A percentile compares a stretch with the other conserved stretches of the same genome.
phyloP scores from a whole-genome alignment of 2,113 vertebrate species.

The Onychostoma macrolepis region DNA sequence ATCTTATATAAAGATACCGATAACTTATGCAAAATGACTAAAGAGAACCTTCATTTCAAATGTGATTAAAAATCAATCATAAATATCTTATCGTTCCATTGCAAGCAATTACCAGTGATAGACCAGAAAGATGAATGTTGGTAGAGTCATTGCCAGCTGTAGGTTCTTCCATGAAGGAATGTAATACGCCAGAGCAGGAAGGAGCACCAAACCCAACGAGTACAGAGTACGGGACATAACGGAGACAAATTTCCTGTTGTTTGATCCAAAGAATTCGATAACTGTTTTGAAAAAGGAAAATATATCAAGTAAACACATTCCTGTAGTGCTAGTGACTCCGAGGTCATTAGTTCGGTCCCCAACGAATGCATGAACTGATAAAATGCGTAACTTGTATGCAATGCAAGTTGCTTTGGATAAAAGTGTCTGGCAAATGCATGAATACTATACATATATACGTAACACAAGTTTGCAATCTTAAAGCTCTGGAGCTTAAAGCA shows the following conservation, averaged over 20 bases:
- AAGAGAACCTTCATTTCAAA: background rate
- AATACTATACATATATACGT: background rate
- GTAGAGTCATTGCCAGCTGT: conserved; percentile 50
- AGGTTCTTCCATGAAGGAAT: conserved; percentile 47
- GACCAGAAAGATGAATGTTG: conserved; percentile 43
- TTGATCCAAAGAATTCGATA: conserved; percentile 56
- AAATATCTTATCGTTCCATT: background rate
- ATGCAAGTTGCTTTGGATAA: background rate
- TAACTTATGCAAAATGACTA: background rate
- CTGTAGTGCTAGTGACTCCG: background rate
- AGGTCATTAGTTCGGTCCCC: background rate
- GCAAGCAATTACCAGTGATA: conserved; percentile 44
- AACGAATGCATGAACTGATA: background rate
- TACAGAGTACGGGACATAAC: conserved; percentile 42
- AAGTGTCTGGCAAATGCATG: background rate
- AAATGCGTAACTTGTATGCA: background rate
- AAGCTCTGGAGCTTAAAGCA: background rate
- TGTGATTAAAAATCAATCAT: background rate
- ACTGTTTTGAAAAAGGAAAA: conserved; percentile 42
- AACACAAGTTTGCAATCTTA: background rate
- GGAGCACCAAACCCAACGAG: conserved; percentile 44
- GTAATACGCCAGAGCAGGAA: conserved; percentile 47
- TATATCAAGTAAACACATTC: background rate
- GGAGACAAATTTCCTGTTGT: conserved; percentile 55
- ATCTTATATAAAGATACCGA: background rate